Evolutionary conservation across 2,797 vertebrate species (phyloP), one percentile per base, ranked within the genome.

Genomic region (Tadarida brasiliensis): DNA sequence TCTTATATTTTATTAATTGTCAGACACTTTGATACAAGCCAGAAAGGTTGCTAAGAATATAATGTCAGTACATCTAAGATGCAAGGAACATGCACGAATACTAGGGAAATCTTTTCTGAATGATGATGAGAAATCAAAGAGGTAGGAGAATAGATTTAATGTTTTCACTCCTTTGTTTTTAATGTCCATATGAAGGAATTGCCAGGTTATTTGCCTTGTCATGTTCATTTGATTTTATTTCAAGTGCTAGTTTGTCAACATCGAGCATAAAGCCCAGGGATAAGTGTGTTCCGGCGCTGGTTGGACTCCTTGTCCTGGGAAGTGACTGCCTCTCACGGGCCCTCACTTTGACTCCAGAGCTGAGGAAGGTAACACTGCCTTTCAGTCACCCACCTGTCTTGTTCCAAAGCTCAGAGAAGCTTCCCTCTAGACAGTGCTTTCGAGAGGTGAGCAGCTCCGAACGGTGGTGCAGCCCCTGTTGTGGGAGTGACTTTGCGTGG

Each of bases 401-500:
- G 3, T 73, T 65, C 47, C 3, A 1, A 26, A 76, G 33, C 39
- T n/a, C n/a, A 22, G 63, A 11, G 39, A 35, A 47, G 49, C 14
- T n/a, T 33, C 1, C 8, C 2, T 0, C 0, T 1, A 5, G 35
- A 16, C 30, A 59, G 49, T 2, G 0, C 39, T 61, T 22, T 57
- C 30, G 54, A 22, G 7, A 14, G 16, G 6, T 2, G 20, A 49
- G 39, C 12, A 0, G 35, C 39, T 30, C 56, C 11, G 65, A 67
- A 51, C 11, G 1, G 0, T 22, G 1, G 8, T 0, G 24, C 35
- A n/a, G 67, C 39, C 2, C 2, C 17, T 5, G 19, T 6, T 0
- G 11, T 2, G 9, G 14, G 26, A 39, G n/a, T 67, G 30, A 7
- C 39, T 44, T 35, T 17, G 33, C 17, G 4, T 17, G n/a, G 19